A percentile compares a stretch with the other conserved stretches of the same genome.
Conservation (phyloP, 2,113 vertebrate genomes). For the Etheostoma cragini region DNA sequence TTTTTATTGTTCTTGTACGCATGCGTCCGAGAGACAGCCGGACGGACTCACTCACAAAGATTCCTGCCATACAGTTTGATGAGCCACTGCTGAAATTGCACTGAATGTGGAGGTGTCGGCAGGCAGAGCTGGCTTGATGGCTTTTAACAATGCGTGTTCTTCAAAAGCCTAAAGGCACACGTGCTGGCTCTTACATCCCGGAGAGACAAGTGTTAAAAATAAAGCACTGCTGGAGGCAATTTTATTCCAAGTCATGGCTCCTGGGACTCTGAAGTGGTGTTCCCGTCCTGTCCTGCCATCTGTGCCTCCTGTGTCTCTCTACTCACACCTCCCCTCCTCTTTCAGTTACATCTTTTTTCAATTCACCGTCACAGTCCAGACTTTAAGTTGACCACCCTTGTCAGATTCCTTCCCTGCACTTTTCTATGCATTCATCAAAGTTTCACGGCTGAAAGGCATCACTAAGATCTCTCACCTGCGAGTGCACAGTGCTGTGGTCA, state of each 20-base stretch:
- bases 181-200: conserved; percentile 27
- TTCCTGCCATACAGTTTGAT: conserved; percentile 32
- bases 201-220: conserved; percentile 43
- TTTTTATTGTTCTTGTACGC: no score
- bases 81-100: conserved; percentile 62
- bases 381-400: background rate
- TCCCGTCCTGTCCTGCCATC: conserved; percentile 38
- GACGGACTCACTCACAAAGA: no score
- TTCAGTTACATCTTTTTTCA: conserved; percentile 9
- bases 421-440: background rate
- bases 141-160: conserved; percentile 48
- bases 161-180: conserved; percentile 46
- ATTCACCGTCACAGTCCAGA: conserved; percentile 12
- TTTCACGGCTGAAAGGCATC: background rate
- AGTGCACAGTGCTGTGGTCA: conserved; percentile 98
- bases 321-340: background rate
- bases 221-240: conserved; percentile 31
- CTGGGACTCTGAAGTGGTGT: conserved; percentile 35
- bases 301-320: conserved; percentile 27
- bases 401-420: background rate
- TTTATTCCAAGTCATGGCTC: conserved; percentile 29
- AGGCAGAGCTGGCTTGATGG: conserved; percentile 20
- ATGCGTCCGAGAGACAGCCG: no score
- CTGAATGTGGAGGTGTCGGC: conserved; percentile 47
- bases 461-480: conserved; percentile 88